Conservation (phyloP, 2,888 invertebrate genomes). For the Campoplex capitator region DNA sequence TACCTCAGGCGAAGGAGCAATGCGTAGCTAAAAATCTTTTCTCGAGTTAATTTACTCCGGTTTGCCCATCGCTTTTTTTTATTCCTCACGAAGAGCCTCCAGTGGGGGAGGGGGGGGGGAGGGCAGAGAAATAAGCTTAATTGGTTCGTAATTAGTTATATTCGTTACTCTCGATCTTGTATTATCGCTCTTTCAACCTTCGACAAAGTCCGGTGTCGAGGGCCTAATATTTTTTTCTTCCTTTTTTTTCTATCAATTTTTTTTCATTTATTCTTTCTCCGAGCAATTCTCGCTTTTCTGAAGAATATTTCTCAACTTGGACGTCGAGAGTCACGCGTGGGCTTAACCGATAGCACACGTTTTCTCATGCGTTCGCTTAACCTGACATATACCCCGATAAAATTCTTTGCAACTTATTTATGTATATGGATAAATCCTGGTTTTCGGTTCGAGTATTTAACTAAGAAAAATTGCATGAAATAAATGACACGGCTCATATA, state of each 20-base stretch:
- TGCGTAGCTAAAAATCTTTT: constrained; percentile 47
- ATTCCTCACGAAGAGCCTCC: background rate
- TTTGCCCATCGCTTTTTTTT: constrained; percentile 11
- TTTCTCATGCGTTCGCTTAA: constrained; percentile 11
- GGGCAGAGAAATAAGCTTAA: constrained; percentile 32
- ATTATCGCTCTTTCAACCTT: constrained; percentile 41
- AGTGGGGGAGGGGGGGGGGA: background rate
- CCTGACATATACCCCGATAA: constrained; percentile 15
- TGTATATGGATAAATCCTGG: background rate
- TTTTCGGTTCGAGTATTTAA: background rate
- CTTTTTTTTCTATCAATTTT: background rate
- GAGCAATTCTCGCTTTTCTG: constrained; percentile 31
- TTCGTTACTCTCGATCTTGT: constrained; percentile 36
- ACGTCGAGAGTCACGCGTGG: constrained; percentile 69
- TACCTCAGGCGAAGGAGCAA: constrained; percentile 27
- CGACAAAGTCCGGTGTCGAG: constrained; percentile 34
- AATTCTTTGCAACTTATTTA: constrained; percentile 6
- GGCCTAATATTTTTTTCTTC: background rate
- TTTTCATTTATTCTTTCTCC: constrained; percentile 9
- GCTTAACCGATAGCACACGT: constrained; percentile 55
- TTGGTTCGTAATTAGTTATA: constrained; percentile 63
- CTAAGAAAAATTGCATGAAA: background rate
- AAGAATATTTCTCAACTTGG: constrained; percentile 56
- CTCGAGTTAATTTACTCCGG: constrained; percentile 48
- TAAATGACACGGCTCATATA: background rate